Evolutionary conservation across 1,140 invertebrate genomes (phyloP).

Genomic region (Lordiphosa stackelbergi): DNA sequence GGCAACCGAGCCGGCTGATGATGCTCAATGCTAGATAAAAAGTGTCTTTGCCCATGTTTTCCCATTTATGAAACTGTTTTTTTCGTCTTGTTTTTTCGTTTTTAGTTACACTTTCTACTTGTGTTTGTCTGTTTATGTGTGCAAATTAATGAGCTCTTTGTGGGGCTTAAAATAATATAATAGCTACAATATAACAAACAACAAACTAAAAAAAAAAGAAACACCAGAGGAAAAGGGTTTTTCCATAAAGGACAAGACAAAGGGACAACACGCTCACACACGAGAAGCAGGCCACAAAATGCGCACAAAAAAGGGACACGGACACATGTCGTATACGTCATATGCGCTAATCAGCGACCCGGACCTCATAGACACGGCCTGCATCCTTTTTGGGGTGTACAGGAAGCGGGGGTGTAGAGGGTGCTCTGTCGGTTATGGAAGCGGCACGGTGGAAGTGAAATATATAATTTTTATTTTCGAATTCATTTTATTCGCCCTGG

Average conservation of each 20-base stretch:
- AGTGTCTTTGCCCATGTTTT: conserved; percentile 2
- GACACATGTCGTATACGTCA: conserved; percentile 52
- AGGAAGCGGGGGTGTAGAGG: no score
- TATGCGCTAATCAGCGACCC: conserved; percentile 53
- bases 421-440: no score
- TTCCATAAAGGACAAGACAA: conserved; percentile 33
- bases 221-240: conserved; percentile 31
- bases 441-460: no score
- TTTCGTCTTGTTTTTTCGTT: neutral
- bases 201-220: conserved; percentile 22
- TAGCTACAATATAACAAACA: conserved; percentile 45
- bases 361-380: conserved; percentile 4
- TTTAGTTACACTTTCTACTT: conserved; percentile 14
- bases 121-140: conserved; percentile 37
- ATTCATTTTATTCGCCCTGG: no score
- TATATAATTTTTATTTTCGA: no score
- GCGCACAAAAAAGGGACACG: conserved; percentile 30
- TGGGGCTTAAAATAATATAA: conserved; percentile 66
- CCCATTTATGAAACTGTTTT: conserved; percentile 11
- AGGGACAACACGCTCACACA: conserved; percentile 15
- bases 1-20: neutral
- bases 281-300: neutral
- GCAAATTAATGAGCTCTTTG: conserved; percentile 69
- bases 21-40: no score
- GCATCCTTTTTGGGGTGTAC: neutral